Percentiles rank a stretch among this genome's conserved stretches.
These are phyloP conservation scores for Bombus waltoni DNA, from an alignment of 1,140 invertebrate genomes.

Conservation along the genomic window DNA sequence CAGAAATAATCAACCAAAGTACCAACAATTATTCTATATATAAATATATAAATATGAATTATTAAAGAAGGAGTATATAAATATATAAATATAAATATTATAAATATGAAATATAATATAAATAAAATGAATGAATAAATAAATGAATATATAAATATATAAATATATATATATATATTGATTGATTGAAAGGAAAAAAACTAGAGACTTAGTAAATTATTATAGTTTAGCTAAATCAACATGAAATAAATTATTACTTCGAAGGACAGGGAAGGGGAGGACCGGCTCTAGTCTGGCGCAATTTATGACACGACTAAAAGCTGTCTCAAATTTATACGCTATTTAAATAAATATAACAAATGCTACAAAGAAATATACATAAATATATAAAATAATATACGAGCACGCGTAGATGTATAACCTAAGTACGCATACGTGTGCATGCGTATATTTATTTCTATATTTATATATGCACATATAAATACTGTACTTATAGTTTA, in stretches of 20 bases:
- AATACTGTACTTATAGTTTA: constrained; percentile 61
- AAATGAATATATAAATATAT: constrained; percentile 40
- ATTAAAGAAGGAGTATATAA: constrained; percentile 69
- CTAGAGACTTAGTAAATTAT: constrained; percentile 79
- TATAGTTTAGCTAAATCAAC: constrained; percentile 76
- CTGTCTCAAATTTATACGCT: constrained; percentile 54
- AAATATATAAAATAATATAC: constrained; percentile 57
- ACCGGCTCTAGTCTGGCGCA: constrained; percentile 57
- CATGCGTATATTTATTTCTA: constrained; percentile 48
- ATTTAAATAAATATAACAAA: constrained; percentile 45
- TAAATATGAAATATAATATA: constrained; percentile 68
- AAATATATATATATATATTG: constrained; percentile 63
- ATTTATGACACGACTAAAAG: constrained; percentile 42
- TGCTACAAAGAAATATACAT: constrained; percentile 43
- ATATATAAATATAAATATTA: constrained; percentile 70
- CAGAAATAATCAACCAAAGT: constrained; percentile 77
- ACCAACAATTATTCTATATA: constrained; percentile 74
- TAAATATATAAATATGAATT: constrained; percentile 64
- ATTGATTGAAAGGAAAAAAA: constrained; percentile 71
- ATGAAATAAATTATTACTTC: constrained; percentile 69
- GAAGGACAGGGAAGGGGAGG: constrained; percentile 31
- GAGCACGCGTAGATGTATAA: constrained; percentile 46
- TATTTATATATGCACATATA: constrained; percentile 54
- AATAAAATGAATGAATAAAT: constrained; percentile 62
- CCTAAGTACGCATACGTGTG: constrained; percentile 45